Conservation (phyloP, 2,113 vertebrate genomes). For the Micromys minutus region DNA sequence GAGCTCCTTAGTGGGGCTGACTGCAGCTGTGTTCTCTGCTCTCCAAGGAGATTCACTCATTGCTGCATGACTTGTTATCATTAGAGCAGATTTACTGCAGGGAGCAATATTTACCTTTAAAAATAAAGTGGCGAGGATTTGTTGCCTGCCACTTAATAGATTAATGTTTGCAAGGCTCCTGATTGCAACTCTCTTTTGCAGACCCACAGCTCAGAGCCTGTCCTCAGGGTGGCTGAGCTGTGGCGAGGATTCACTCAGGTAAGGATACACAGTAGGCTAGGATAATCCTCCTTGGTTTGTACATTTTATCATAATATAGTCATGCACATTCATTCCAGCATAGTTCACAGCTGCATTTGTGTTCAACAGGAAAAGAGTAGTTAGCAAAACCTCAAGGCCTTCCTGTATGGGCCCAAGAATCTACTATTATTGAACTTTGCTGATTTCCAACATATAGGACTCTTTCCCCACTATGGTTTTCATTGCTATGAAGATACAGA, state of each 20-base stretch:
- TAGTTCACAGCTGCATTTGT: too few relatives aligned
- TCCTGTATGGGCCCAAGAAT: not conserved
- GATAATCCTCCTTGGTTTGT: not conserved
- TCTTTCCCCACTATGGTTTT: too few relatives aligned
- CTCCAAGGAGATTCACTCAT: not conserved
- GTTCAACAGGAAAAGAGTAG: fast-evolving
- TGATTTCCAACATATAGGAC: fast-evolving
- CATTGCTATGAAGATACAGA: too few relatives aligned
- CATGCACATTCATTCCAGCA: fast-evolving
- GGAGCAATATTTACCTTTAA: constrained; percentile 62
- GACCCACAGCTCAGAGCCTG: fast-evolving
- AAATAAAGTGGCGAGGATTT: not conserved
- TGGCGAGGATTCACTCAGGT: fast-evolving
- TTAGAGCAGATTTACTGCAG: constrained; percentile 24
- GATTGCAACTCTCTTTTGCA: not conserved
- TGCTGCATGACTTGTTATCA: not conserved
- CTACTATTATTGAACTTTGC: too few relatives aligned
- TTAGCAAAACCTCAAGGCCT: not conserved
- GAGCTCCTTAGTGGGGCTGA: not conserved
- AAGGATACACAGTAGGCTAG: not conserved
- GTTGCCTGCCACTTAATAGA: not conserved
- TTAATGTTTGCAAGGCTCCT: not conserved
- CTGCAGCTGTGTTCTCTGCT: constrained; percentile 4
- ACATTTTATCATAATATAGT: not conserved
- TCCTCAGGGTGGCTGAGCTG: fast-evolving